Conservation (phyloP, 1,140 invertebrate genomes). For the Sinella curviseta region DNA sequence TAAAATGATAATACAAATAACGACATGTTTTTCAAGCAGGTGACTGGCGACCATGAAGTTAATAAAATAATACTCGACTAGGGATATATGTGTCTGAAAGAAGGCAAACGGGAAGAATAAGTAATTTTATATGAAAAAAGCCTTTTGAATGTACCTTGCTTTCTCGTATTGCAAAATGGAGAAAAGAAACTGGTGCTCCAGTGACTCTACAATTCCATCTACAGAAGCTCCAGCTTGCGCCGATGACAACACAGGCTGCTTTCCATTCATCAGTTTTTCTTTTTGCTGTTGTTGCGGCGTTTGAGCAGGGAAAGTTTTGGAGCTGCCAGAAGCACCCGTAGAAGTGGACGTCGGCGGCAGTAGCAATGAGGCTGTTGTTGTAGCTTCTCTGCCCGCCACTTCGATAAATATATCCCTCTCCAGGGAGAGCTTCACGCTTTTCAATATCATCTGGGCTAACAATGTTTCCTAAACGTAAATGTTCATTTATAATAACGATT, state of each 20-base stretch:
- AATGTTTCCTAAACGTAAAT: slow-evolving; percentile 49
- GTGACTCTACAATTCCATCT: background rate
- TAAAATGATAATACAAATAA: too few species aligned
- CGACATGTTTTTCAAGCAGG: too few species aligned
- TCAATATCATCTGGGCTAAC: slow-evolving; percentile 47
- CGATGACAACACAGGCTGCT: background rate
- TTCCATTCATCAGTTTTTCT: background rate
- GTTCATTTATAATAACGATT: background rate
- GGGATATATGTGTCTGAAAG: too few species aligned
- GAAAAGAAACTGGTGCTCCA: slow-evolving; percentile 41
- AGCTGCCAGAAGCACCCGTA: background rate
- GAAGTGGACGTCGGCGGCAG: background rate
- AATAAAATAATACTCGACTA: too few species aligned
- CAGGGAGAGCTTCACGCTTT: slow-evolving; percentile 44
- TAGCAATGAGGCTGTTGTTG: background rate
- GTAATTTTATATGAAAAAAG: too few species aligned
- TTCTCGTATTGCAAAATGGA: slow-evolving; percentile 47
- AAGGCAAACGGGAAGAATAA: too few species aligned
- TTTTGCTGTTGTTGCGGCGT: slow-evolving; percentile 26
- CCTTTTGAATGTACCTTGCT: slow-evolving; percentile 39
- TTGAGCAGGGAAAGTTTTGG: background rate
- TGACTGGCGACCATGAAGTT: too few species aligned
- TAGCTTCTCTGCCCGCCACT: background rate
- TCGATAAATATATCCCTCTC: slow-evolving; percentile 26
- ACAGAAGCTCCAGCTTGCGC: background rate